Conservation (phyloP, 2,113 vertebrate genomes). For the Amphiprion ocellaris region DNA sequence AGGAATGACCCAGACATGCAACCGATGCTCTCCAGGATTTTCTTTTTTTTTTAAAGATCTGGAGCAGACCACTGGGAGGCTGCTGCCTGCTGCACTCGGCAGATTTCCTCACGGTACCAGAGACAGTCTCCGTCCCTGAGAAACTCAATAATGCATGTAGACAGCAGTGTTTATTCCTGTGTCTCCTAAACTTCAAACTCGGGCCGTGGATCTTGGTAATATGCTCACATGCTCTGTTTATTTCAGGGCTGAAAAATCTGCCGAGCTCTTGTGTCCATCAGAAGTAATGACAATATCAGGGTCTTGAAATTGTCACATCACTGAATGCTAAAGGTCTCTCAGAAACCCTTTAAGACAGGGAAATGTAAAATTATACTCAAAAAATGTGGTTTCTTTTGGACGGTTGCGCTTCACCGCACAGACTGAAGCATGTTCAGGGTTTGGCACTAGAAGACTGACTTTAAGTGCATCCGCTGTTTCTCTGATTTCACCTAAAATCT, state of each 20-base stretch:
- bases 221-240: conserved; percentile 5
- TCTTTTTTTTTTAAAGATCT: conserved; percentile 51
- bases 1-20: conserved; percentile 53
- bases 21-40: conserved; percentile 67
- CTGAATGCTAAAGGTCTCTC: too few relatives aligned
- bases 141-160: conserved; percentile 57
- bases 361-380: too few relatives aligned
- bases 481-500: too few relatives aligned
- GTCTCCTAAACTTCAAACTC: conserved; percentile 43
- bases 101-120: conserved; percentile 30
- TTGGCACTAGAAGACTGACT: too few relatives aligned
- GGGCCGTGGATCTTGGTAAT: conserved; percentile 27
- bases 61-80: conserved; percentile 32
- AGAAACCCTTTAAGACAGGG: too few relatives aligned
- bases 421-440: neutral
- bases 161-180: conserved; percentile 54
- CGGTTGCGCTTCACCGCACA: neutral
- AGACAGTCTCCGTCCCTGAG: conserved; percentile 15
- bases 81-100: conserved; percentile 13
- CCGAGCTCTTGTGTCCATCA: neutral
- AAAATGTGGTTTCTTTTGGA: too few relatives aligned
- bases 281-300: neutral
- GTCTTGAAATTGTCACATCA: neutral
- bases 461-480: too few relatives aligned
- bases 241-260: neutral